Evolutionary conservation across 2,888 invertebrate genomes (phyloP).

Genomic region (Gonocerus acuteangulatus): DNA sequence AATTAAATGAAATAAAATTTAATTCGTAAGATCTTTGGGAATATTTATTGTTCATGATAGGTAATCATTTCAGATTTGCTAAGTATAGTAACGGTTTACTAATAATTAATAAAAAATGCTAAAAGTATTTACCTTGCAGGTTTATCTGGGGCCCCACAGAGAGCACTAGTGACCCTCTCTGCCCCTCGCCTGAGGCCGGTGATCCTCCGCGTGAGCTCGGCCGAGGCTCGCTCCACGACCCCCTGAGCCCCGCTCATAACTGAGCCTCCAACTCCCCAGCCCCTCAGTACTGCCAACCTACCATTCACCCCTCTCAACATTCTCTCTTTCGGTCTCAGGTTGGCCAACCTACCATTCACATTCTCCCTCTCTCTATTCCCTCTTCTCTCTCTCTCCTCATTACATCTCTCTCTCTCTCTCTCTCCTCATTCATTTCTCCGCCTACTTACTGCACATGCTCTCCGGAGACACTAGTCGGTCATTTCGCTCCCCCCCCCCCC

Average conservation of each 20-base stretch:
- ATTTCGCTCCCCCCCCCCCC: too few relatives aligned
- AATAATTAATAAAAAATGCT: too few relatives aligned
- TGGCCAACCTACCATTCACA: too few relatives aligned
- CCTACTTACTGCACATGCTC: too few relatives aligned
- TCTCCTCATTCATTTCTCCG: neutral
- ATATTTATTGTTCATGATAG: too few relatives aligned
- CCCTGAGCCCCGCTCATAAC: slow-evolving; percentile 51
- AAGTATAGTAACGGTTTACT: too few relatives aligned
- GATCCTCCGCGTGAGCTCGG: slow-evolving; percentile 81
- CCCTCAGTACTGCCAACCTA: slow-evolving; percentile 2
- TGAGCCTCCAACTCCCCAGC: slow-evolving; percentile 12
- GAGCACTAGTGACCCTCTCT: slow-evolving; percentile 79
- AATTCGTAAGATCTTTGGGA: too few relatives aligned
- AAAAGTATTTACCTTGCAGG: slow-evolving; percentile 44
- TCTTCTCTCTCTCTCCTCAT: neutral
- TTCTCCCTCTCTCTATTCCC: too few relatives aligned
- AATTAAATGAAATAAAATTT: too few relatives aligned
- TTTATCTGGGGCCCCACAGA: slow-evolving; percentile 60
- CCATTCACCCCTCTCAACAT: slow-evolving; percentile 16
- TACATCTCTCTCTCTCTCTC: neutral
- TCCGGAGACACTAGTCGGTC: too few relatives aligned
- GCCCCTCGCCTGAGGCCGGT: slow-evolving; percentile 65
- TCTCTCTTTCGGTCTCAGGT: slow-evolving; percentile 26
- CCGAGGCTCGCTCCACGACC: slow-evolving; percentile 84
- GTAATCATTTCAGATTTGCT: too few relatives aligned